Evolutionary conservation across 1,140 invertebrate species (phyloP), one percentile per base, ranked within the genome.

Genomic region (Melitaea cinxia): DNA sequence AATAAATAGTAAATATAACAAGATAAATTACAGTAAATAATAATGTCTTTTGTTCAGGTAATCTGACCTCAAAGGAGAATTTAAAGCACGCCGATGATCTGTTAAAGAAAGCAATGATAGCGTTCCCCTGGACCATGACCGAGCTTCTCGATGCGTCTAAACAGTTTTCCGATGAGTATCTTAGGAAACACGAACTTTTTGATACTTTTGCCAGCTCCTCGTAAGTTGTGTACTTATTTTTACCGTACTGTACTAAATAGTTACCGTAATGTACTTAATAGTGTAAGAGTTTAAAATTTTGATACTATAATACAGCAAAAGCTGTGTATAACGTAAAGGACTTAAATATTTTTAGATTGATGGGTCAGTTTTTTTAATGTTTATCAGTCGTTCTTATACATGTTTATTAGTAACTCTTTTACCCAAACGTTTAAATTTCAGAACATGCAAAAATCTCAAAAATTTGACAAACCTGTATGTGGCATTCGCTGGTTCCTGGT

Each of bases 61-160:
- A 14, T 14, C 2, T 19, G 1, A 9, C 7, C 19, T 4, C 17
- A 19, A 12, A 9, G 9, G 17, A 5, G 0, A 71, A 72, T 26
- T 23, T 68, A 4, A 24, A 63, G 1, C 28, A 56, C 12, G 94
- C 96, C 2, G 92, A 95, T 70, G 73, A 92, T 42, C 70, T 94
- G 54, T 82, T 98, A 14, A 94, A 97, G 83, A 93, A 95, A 62
- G 95, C 96, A 12, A 88, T 99, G 5, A 90, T 97, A 2, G 95
- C 96, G 94, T 98, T 97, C 89, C 97, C 97, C 1, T 93, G 94
- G 4, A 92, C 97, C 5, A 78, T 98, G 2, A 78, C 58, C 10
- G 39, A 68, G 19, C 61, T 83, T 0, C 24, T 80, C n/a, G 54
- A 75, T 12, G 42, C 39, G 52, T 45, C 63, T 12, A 61, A 68